These are phyloP conservation scores for Campylomormyrus numenius DNA, from an alignment of 2,113 vertebrate genomes.

Conservation along the genomic window DNA sequence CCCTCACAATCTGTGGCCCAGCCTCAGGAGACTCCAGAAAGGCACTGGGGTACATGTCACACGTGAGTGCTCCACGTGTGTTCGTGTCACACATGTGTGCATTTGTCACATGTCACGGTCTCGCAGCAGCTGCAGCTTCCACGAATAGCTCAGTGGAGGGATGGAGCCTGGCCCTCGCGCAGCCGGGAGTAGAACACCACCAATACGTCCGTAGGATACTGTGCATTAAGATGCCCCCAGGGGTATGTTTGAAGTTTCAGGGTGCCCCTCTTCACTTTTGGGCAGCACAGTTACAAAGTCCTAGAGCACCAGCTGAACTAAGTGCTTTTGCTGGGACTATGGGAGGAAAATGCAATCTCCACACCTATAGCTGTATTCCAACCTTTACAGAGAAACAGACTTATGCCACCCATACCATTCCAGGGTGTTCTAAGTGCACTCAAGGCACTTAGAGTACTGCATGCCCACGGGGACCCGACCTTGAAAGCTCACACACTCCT, in stretches of 20 bases:
- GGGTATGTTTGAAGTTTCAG: neutral
- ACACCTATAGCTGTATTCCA: neutral
- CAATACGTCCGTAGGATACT: neutral
- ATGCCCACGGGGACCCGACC: neutral
- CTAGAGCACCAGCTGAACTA: neutral
- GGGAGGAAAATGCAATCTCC: neutral
- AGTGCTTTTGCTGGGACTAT: neutral
- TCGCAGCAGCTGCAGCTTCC: no score
- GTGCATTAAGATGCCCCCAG: neutral
- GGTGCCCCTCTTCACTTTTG: neutral
- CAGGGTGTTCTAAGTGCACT: neutral
- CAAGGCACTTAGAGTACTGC: neutral
- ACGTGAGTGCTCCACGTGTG: neutral
- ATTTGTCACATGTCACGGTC: no score
- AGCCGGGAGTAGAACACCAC: neutral
- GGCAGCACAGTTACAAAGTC: neutral
- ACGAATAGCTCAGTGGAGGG: neutral
- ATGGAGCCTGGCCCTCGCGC: neutral
- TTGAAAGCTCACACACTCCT: neutral
- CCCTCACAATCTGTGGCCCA: no score
- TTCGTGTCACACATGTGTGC: neutral
- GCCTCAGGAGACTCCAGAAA: neutral
- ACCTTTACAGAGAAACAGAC: neutral
- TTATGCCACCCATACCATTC: neutral
- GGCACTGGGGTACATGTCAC: neutral